phyloP scores from a whole-genome alignment of 2,888 invertebrate species.

The Acanthoscelides obtectus region DNA sequence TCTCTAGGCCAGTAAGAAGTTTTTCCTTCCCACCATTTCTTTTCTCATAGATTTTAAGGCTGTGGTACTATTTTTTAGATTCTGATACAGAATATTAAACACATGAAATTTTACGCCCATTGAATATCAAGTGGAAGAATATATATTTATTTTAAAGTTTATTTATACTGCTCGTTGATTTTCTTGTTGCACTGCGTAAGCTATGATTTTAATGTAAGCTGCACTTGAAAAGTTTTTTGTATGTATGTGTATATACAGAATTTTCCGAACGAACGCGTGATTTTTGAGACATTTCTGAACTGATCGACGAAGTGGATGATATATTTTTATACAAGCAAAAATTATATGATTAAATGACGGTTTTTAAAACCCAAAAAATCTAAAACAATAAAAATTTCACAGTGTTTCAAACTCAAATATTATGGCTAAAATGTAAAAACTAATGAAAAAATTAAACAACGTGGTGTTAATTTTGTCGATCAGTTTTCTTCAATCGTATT shows the following conservation, averaged over 20 bases:
- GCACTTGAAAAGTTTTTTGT: neutral
- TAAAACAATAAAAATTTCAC: no score
- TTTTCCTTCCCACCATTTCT: no score
- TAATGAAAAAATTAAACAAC: no score
- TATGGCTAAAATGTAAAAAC: no score
- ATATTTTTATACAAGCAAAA: neutral
- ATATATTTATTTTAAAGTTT: neutral
- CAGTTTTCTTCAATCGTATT: neutral
- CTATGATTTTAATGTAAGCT: neutral
- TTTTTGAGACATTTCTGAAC: neutral
- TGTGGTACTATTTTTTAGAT: neutral
- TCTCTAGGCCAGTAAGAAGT: no score
- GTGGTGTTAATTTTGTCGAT: neutral
- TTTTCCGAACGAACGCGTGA: neutral
- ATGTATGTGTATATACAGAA: neutral
- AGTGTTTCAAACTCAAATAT: no score
- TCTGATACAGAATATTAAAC: neutral
- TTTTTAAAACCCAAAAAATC: no score
- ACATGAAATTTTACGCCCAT: neutral
- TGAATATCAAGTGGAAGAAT: neutral
- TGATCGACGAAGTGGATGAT: neutral
- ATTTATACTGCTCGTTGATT: neutral
- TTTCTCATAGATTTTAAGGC: neutral
- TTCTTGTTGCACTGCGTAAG: neutral
- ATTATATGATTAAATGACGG: no score